These are phyloP conservation scores for Epizoanthus stellaris DNA, from an alignment of 92 coral and sea anemone species.

Conservation along the genomic window DNA sequence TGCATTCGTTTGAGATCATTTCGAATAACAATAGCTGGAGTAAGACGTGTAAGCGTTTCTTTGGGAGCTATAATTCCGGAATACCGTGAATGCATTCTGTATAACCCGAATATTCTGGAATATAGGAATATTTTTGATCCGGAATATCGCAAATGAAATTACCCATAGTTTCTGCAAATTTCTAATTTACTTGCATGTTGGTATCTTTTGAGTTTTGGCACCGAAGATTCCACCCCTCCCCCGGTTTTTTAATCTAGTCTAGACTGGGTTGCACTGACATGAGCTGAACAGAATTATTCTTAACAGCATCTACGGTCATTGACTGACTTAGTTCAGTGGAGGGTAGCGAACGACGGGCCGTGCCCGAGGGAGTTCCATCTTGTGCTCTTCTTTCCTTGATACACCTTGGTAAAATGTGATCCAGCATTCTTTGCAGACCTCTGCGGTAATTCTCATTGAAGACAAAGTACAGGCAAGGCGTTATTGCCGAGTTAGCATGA, in stretches of 20 bases:
- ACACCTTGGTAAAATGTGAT: background rate
- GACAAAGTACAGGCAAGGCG: slow-evolving; percentile 40
- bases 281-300: background rate
- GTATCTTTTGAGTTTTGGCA: too few species aligned
- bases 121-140: too few species aligned
- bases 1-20: too few species aligned
- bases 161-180: too few species aligned
- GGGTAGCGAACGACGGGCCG: background rate
- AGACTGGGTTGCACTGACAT: background rate
- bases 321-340: background rate
- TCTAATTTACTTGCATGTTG: too few species aligned
- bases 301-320: background rate
- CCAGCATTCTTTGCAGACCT: slow-evolving; percentile 20
- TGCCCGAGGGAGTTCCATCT: background rate
- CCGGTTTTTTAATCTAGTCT: background rate
- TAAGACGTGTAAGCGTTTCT: too few species aligned
- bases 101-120: too few species aligned
- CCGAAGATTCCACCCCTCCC: too few species aligned
- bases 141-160: too few species aligned
- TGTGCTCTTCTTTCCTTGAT: background rate
- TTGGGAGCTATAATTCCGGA: too few species aligned
- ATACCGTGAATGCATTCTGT: too few species aligned
- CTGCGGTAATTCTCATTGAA: slow-evolving; percentile 35
- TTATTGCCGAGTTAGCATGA: slow-evolving; percentile 36
- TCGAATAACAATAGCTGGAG: too few species aligned